Base-by-base conservation (phyloP, 1,140 invertebrate species). In the Bemisia tabaci region DNA sequence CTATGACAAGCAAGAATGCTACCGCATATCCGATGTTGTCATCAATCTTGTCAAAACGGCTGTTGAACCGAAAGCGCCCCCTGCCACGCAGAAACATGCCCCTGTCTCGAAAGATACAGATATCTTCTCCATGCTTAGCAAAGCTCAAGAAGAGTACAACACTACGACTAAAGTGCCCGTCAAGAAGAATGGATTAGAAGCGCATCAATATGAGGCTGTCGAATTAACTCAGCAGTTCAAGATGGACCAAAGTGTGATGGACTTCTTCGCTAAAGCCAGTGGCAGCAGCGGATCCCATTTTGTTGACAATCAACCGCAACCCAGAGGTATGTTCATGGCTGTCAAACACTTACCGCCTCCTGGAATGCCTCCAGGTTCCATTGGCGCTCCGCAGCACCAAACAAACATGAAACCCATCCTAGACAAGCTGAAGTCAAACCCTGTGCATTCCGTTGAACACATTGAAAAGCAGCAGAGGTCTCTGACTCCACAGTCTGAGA, bases 1-100 rank as follows among this genome's bases (percentile, higher is more conserved):
- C 79, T 95, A 94, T 74, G 91, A 94, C 73, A 88, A 88, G 77
- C 85, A 90, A 70, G 92, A 94, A 75, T 95, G 92, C 76, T 82
- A 85, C 67, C 83, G 86, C 69, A 88, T 94, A 64, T 87, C 86
- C 22, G 81, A 80, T 21, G 82, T 88, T 72, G 78, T 93, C 60
- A 72, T 82, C 81, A 71, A 77, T 91, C 48, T 82, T 89, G 0
- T 84, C 85, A 75, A 85, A 87, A 71, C 77, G 76, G 76, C 68
- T 26, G 23, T 27, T 59, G 22, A 70, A 68, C 69, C 61, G 62
- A 66, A 67, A 67, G n/a, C 22, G n/a, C 62, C 58, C 2, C 48
- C 62, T 22, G 9, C 59, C 17, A 58, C 23, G 5, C 62, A 62
- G 63, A 33, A 67, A 33, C 61, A 67, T 48, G 59, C 66, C 24